Base-by-base conservation (phyloP, 2,888 invertebrate species). In the Parnassius smintheus region DNA sequence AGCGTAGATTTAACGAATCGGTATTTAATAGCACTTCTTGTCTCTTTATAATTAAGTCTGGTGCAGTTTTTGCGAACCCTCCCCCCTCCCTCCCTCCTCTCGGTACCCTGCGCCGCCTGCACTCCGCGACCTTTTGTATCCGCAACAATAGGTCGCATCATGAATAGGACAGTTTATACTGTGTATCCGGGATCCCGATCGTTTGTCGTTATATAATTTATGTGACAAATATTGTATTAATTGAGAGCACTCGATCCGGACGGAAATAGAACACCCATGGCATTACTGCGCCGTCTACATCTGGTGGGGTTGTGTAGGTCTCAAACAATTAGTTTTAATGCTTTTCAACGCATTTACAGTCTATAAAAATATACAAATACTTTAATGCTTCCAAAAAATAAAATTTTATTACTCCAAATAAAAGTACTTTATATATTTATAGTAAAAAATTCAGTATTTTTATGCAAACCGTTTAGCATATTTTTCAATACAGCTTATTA, bases 11-110 rank as follows among this genome's bases (percentile, higher is more conserved):
- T 89, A 90, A 91, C 91, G 91, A 90, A 91, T 91, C 87, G 90
- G 80, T 91, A 89, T 91, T 91, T 91, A 85, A 91, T 91, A 85
- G 88, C 91, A 88, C 84, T 91, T 91, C 91, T 91, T 91, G 91
- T 91, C 91, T 91, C 91, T 90, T 91, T 90, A 91, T 91, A 91
- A 91, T 91, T 91, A 91, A 91, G 91, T 91, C 89, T 86, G 89
- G 90, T 88, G 90, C 90, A 90, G 86, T 91, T 91, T 91, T 91
- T 91, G 91, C 84, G 86, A 86, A 78, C 76, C 75, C 77, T 73
- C 72, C 71, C 71, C 70, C 70, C 75, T 70, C 71, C 70, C 67
- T 58, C 55, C 69, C 57, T 54, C 66, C 35, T 35, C 4, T 35
- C 35, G 4, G 35, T 18, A 18, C 35, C 35, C 62, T 65, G 65